phyloP scores from a whole-genome alignment of 2,797 vertebrate genomes.

The Oreonectes daqikongensis region DNA sequence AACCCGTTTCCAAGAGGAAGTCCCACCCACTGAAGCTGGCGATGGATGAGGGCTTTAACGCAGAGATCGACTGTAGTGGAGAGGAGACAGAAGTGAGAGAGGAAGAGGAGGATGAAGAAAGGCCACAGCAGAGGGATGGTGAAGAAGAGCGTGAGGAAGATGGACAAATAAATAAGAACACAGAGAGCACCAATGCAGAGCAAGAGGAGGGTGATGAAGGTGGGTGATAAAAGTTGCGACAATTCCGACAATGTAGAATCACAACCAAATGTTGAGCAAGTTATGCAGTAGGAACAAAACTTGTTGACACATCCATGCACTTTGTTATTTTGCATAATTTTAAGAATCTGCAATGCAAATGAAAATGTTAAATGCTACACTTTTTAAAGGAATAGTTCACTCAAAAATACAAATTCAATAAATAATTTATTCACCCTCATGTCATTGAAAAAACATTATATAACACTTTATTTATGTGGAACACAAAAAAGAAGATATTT shows the following conservation, averaged over 20 bases:
- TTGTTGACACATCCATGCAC: neutral
- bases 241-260: neutral
- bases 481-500: too few species aligned
- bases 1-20: slow-evolving; percentile 88
- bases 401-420: too few species aligned
- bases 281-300: neutral
- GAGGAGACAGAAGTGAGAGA: slow-evolving; percentile 83
- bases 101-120: slow-evolving; percentile 69
- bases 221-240: slow-evolving; percentile 30
- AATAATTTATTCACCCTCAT: too few species aligned
- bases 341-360: too few species aligned
- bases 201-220: slow-evolving; percentile 55
- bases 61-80: slow-evolving; percentile 86
- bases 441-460: too few species aligned
- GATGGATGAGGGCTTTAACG: slow-evolving; percentile 88
- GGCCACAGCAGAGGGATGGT: slow-evolving; percentile 34
- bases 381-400: too few species aligned
- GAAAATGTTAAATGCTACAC: too few species aligned
- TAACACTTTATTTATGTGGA: too few species aligned
- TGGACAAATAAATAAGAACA: slow-evolving; percentile 50
- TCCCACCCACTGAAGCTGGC: slow-evolving; percentile 88
- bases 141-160: slow-evolving; percentile 49
- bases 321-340: too few species aligned
- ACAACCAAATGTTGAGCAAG: too few species aligned
- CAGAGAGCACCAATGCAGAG: slow-evolving; percentile 16